Conservation (phyloP, 1,140 invertebrate species). For the Zophobas morio region DNA sequence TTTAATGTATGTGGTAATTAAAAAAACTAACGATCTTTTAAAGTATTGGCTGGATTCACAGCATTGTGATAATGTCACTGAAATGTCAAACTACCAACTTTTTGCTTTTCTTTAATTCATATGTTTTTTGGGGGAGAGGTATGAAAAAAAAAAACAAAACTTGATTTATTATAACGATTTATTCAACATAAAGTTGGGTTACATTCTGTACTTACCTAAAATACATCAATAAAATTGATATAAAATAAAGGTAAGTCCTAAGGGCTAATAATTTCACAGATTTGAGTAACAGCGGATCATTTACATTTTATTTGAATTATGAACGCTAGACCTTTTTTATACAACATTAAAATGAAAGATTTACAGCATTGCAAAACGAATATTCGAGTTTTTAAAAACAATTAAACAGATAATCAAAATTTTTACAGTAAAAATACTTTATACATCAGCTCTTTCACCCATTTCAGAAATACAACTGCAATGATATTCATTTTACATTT, state of each 20-base stretch:
- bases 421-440: constrained; percentile 60
- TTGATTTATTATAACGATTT: constrained; percentile 63
- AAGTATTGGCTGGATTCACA: neutral
- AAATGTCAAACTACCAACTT: neutral
- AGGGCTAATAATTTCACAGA: constrained; percentile 62
- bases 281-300: constrained; percentile 63
- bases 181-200: constrained; percentile 66
- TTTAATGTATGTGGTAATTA: neutral
- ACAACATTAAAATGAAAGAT: constrained; percentile 49
- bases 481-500: constrained; percentile 59
- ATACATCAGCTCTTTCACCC: constrained; percentile 54
- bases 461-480: constrained; percentile 57
- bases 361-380: constrained; percentile 48
- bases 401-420: constrained; percentile 47
- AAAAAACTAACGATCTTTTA: neutral
- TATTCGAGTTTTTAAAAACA: constrained; percentile 46
- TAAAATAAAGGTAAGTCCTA: constrained; percentile 60
- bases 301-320: constrained; percentile 57
- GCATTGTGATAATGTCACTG: neutral
- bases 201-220: constrained; percentile 65
- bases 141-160: neutral
- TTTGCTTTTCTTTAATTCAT: neutral
- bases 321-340: constrained; percentile 54
- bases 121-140: neutral
- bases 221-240: constrained; percentile 65